A percentile compares a stretch with the other conserved stretches of the same genome.
These are phyloP conservation scores for Phrynocephalus vlangalii DNA, from an alignment of 2,797 vertebrate genomes.

Conservation along the genomic window DNA sequence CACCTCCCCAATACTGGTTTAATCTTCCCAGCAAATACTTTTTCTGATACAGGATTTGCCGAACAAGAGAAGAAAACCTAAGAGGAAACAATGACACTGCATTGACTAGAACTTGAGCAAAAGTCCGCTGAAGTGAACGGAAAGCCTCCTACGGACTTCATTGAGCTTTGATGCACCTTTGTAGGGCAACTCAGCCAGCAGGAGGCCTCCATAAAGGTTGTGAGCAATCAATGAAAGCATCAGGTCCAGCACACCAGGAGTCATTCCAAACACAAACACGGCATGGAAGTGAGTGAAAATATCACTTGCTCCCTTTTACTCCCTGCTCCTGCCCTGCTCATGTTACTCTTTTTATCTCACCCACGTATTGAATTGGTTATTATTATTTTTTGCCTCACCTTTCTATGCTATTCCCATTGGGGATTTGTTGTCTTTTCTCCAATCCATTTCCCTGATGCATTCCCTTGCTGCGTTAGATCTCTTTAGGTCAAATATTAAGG, in stretches of 20 bases:
- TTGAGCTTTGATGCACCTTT: constrained; percentile 23
- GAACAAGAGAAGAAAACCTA: constrained; percentile 1
- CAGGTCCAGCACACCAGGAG: background rate
- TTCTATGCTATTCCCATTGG: no score
- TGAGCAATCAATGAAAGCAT: constrained; percentile 1
- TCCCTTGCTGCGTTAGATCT: no score
- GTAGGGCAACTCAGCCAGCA: background rate
- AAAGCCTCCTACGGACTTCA: constrained; percentile 8
- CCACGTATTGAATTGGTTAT: background rate
- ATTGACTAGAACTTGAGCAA: constrained; percentile 8
- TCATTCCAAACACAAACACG: constrained; percentile 5
- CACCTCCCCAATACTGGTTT: background rate
- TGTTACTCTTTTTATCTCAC: background rate
- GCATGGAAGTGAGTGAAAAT: background rate
- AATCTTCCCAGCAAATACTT: background rate
- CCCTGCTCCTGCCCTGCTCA: background rate
- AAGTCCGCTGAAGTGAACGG: background rate
- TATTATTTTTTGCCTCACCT: background rate
- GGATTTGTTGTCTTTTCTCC: background rate
- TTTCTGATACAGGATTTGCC: background rate
- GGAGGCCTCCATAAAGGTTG: constrained; percentile 9
- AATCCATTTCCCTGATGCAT: background rate
- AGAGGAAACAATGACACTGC: constrained; percentile 12
- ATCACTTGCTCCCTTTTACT: background rate
- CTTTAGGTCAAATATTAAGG: background rate